Base-by-base conservation (phyloP, 2,888 invertebrate species). In the Cantharis flavilabris region DNA sequence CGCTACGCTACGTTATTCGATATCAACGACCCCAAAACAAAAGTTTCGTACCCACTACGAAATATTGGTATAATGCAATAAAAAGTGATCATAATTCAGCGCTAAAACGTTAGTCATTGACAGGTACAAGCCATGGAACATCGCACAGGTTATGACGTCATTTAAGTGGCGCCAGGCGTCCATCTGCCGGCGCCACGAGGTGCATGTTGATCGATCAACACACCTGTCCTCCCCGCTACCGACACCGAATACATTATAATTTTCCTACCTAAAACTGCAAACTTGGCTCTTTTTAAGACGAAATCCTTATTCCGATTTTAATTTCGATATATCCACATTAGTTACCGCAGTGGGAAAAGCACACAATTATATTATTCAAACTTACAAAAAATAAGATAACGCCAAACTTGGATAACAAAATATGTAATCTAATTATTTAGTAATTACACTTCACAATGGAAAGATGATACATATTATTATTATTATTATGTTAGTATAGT, bases 141-240 rank as follows among this genome's bases (percentile, higher is more conserved):
- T 81, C 81, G 80, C 77, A 78, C 79, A 77, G 80, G 72, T 74
- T 79, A 79, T 83, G 83, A 83, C 79, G 79, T 79, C 79, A 79
- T 71, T 76, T 49, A 76, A 63, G 76, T 78, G 78, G 78, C 78
- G 78, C 78, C 78, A 78, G 78, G 78, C 78, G 78, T 78, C 78
- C 78, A 86, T 87, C 85, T 85, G 85, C 84, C 86, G 86, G 84
- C 86, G 86, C 85, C 86, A 84, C 82, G 83, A 85, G 85, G 84
- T 85, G 86, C 85, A 85, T 84, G 84, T 83, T 84, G 85, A 87
- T 87, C 87, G 87, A 87, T 87, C 86, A 85, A 82, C 81, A 84
- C 83, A 85, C 84, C 84, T 84, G 84, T 77, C 83, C 82, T 81
- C 82, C 82, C 64, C 64, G 13, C 62, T 23, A 33, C 71, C 23